Percentiles rank a stretch among this genome's conserved stretches.
phyloP scores from a whole-genome alignment of 2,797 vertebrate genomes.

The Orestias chungarensis region DNA sequence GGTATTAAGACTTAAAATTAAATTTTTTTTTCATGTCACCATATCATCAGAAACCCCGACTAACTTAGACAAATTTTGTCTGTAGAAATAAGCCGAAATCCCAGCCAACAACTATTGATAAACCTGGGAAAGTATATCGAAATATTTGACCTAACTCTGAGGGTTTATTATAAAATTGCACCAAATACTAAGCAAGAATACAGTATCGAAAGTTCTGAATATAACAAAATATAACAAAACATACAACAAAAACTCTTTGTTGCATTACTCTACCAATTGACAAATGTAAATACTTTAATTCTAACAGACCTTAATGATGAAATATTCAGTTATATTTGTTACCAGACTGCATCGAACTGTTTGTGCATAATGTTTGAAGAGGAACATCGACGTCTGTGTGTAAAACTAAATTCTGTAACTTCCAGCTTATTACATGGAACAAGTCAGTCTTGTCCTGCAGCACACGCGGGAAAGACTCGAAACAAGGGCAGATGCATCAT shows the following conservation, averaged over 20 bases:
- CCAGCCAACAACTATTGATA: too few species aligned
- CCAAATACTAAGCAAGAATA: not conserved
- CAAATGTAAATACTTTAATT: not conserved
- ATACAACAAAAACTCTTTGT: too few species aligned
- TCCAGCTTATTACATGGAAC: not conserved
- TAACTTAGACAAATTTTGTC: too few species aligned
- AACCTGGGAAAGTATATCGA: not conserved
- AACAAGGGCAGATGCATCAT: conserved; percentile 56
- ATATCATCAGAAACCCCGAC: not conserved
- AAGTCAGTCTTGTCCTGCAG: conserved; percentile 28
- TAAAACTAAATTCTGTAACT: conserved; percentile 4
- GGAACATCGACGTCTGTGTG: not conserved
- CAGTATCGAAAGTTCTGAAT: not conserved
- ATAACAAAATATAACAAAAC: not conserved
- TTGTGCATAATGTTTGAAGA: not conserved
- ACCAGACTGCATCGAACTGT: not conserved
- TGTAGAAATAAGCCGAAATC: too few species aligned
- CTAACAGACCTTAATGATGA: not conserved
- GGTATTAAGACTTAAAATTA: not conserved
- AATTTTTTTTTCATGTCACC: too few species aligned
- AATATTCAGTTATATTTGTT: not conserved
- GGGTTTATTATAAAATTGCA: not conserved
- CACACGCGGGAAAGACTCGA: conserved; percentile 35
- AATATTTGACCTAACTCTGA: not conserved
- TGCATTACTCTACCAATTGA: not conserved